Conservation (phyloP, 2,888 invertebrate genomes). For the Sepiola atlantica region DNA sequence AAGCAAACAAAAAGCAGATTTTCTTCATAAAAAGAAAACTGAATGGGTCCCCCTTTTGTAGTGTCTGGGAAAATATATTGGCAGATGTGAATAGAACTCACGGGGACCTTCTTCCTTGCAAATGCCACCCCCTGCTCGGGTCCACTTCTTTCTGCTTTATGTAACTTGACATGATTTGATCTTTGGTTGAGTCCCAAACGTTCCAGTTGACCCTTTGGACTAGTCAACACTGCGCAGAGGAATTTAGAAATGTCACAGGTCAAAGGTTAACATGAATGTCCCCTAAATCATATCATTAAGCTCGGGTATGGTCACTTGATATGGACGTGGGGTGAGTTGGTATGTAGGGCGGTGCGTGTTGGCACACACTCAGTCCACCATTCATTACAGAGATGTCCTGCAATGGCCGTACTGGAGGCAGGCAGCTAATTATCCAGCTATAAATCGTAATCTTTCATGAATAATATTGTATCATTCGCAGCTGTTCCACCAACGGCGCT, state of each 20-base stretch:
- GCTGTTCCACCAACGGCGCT: constrained; percentile 39
- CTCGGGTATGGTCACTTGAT: constrained; percentile 38
- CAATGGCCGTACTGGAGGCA: not conserved
- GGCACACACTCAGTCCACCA: constrained; percentile 43
- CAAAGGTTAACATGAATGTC: constrained; percentile 44
- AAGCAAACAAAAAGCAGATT: not conserved
- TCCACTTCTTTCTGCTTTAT: constrained; percentile 4
- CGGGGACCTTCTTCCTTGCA: constrained; percentile 23
- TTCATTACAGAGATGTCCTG: constrained; percentile 41
- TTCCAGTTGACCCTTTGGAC: constrained; percentile 32
- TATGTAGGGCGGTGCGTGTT: not conserved
- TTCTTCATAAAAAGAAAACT: not conserved
- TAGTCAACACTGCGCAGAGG: constrained; percentile 41
- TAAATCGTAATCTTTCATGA: constrained; percentile 44
- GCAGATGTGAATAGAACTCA: constrained; percentile 13
- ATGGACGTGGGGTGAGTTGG: not conserved
- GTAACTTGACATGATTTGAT: constrained; percentile 23
- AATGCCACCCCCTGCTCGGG: constrained; percentile 32
- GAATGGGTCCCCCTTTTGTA: not conserved
- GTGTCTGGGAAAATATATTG: constrained; percentile 41
- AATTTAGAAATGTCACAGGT: constrained; percentile 42
- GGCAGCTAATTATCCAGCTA: constrained; percentile 46
- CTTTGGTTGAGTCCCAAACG: constrained; percentile 32
- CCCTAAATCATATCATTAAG: constrained; percentile 43
- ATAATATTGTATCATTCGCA: constrained; percentile 46